These are phyloP conservation scores for Rattus rattus DNA, from an alignment of 2,113 vertebrate genomes.

Conservation along the genomic window DNA sequence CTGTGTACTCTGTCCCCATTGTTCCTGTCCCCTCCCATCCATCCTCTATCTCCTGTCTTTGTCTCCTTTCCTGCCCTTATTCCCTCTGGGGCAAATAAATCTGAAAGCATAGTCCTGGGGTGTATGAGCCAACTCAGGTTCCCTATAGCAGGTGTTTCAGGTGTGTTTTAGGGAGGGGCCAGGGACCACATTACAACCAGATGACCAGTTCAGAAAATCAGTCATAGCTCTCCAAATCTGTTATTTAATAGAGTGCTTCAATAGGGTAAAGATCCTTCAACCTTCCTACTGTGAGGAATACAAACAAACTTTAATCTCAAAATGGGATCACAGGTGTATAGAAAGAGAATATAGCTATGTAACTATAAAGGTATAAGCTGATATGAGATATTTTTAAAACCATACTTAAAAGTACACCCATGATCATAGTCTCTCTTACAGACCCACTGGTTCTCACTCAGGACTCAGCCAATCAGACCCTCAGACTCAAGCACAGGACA, in stretches of 20 bases:
- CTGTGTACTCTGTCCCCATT: too few relatives aligned
- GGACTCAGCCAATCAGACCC: too few relatives aligned
- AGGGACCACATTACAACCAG: not conserved
- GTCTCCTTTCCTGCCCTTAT: too few relatives aligned
- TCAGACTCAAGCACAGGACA: not conserved
- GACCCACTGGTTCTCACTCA: not conserved
- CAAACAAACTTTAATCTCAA: not conserved
- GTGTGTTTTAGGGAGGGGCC: not conserved
- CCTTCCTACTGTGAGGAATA: not conserved
- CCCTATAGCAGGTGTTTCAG: not conserved
- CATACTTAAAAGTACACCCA: not conserved
- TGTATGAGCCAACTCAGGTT: too few relatives aligned
- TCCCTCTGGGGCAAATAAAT: too few relatives aligned
- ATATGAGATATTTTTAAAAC: not conserved
- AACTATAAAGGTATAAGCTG: slow-evolving; percentile 6
- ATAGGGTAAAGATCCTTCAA: not conserved
- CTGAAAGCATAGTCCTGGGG: too few relatives aligned
- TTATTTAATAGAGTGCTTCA: not conserved
- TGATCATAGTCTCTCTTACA: not conserved
- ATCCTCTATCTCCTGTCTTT: too few relatives aligned
- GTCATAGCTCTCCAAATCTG: not conserved
- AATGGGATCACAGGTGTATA: not conserved
- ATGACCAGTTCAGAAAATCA: not conserved
- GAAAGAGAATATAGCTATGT: not conserved
- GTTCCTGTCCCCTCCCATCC: too few relatives aligned